Evolutionary conservation across 2,113 vertebrate genomes (phyloP), one percentile per base, ranked within the genome.

Genomic region (Malurus alboscapulatus): DNA sequence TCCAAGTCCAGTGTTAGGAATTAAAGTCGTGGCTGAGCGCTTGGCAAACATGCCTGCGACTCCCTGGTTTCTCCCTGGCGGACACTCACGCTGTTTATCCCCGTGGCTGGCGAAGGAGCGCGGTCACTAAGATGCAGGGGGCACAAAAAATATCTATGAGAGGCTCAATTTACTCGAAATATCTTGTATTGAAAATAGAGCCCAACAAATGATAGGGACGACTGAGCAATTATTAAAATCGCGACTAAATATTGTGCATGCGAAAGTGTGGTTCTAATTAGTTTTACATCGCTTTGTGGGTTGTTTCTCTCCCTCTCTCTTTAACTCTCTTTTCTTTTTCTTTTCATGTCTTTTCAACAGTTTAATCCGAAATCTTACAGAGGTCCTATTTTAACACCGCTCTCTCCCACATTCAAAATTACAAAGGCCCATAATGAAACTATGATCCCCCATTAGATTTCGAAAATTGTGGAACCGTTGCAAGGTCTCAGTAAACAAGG

Each of bases 1-100:
- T 97, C 94, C 97, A 98, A 98, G 98, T 96, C 97, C 98, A 98
- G 97, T 98, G 97, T 95, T 97, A 97, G 79, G 97, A 93, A 97
- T 97, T 94, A 87, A 97, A 97, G 88, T 94, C 51, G 83, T 58
- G 94, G 44, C 68, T 40, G 74, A 89, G 54, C 17, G 18, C 74
- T 77, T 61, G 76, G 87, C 30, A 85, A 87, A 94, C 45, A 7
- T 16, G 81, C 42, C 88, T 61, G 51, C n/a, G 82, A 92, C 87
- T 96, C 87, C 48, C 87, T 57, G 91, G 8, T 45, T 88, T 92
- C 59, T 86, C 78, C 59, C 50, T 20, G 42, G 45, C 34, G 34
- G 61, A 38, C 50, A 14, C 47, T 89, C 58, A 26, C 6, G 45
- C 57, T 75, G 25, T 72, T 92, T 78, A 11, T 87, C 53, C 34